Conservation (phyloP, 2,797 vertebrate species). For the Pangasius macronema region DNA sequence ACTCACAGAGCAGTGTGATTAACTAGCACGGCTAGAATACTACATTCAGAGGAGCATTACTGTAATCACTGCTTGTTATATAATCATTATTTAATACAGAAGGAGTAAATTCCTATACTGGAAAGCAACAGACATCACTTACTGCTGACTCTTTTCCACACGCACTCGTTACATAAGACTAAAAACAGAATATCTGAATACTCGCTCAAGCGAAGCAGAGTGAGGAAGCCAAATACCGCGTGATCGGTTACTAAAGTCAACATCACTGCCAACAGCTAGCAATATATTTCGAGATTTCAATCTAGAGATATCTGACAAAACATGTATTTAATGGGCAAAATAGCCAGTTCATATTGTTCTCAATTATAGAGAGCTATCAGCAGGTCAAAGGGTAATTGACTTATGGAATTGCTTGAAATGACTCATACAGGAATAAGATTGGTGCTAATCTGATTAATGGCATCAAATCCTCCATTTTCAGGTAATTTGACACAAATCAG, state of each 20-base stretch:
- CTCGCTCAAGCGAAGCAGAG: background rate
- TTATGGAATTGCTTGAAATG: background rate
- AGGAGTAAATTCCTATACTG: background rate
- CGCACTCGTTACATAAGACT: background rate
- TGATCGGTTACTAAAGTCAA: background rate
- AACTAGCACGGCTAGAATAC: background rate
- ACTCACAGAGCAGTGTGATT: background rate
- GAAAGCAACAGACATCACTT: background rate
- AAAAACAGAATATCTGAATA: background rate
- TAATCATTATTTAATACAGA: background rate
- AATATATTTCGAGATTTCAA: background rate
- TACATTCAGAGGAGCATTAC: background rate
- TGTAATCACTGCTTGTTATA: background rate
- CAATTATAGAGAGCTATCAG: slow-evolving; percentile 12
- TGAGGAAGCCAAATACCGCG: background rate
- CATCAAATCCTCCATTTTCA: background rate
- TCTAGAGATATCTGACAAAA: background rate
- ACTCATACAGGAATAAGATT: background rate
- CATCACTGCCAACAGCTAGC: background rate
- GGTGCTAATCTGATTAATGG: background rate
- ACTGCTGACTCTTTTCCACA: background rate
- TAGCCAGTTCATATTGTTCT: background rate
- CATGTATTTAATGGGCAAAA: background rate
- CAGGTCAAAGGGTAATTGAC: background rate
- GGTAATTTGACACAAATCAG: background rate